Conservation (phyloP, 1,140 invertebrate species). For the Drosophila sulfurigaster region DNA sequence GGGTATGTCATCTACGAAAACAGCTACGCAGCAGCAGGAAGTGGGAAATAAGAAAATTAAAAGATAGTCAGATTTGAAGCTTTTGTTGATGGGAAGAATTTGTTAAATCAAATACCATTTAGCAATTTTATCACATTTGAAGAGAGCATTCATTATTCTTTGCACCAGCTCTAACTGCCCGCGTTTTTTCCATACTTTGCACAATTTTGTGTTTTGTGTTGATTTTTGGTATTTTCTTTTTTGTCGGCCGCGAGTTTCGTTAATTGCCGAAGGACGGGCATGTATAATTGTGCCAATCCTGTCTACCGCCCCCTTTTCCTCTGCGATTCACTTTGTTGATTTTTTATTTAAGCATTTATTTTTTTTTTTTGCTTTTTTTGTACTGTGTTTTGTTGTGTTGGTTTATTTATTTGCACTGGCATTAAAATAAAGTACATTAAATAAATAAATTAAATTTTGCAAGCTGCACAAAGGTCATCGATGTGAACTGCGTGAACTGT, state of each 20-base stretch:
- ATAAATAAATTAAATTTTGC: slow-evolving; percentile 57
- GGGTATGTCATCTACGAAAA: not conserved
- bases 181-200: slow-evolving; percentile 4
- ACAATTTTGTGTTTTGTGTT: slow-evolving; percentile 20
- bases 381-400: slow-evolving; percentile 10
- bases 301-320: slow-evolving; percentile 25
- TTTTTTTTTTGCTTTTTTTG: not conserved
- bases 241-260: slow-evolving; percentile 32
- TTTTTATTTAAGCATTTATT: slow-evolving; percentile 28
- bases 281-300: slow-evolving; percentile 73
- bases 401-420: slow-evolving; percentile 54
- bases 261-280: slow-evolving; percentile 76
- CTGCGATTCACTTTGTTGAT: slow-evolving; percentile 12
- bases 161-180: not conserved
- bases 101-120: not conserved
- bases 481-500: slow-evolving; percentile 18
- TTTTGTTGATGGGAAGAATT: not conserved
- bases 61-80: not conserved
- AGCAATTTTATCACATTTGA: not conserved
- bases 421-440: slow-evolving; percentile 53
- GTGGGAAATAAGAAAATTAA: too few species aligned
- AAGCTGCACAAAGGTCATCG: slow-evolving; percentile 46
- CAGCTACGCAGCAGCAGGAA: not conserved
- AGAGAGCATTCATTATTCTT: not conserved
- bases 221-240: slow-evolving; percentile 33